Base-by-base conservation (phyloP, 2,113 vertebrate species). In the Odocoileus hemionus region DNA sequence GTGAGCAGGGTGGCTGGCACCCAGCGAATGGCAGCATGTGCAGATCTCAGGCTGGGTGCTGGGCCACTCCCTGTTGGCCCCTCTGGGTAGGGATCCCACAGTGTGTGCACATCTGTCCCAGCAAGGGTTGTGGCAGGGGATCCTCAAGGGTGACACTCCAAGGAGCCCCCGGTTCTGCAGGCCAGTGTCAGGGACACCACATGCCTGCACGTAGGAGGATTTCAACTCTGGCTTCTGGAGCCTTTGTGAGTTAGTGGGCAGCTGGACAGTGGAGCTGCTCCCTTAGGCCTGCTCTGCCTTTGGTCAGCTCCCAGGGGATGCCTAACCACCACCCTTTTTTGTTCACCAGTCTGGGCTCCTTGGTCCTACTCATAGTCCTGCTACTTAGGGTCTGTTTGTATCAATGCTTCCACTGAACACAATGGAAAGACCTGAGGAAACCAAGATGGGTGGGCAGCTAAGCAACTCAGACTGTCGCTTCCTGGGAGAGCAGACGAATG, bases 171-270 rank as follows among this genome's bases (percentile, higher is more conserved):
- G 4, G 57, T 47, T 15, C 26, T 52, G 15, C 57, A 60, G 21
- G 23, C 39, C 33, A 1, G 57, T 3, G 11, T n/a, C 47, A 17
- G 25, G 45, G 16, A 13, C 6, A 26, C 57, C 16, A 8, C 1
- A 17, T 0, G 7, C 2, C 23, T 3, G 1, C 4, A n/a, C 0
- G 14, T 12, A 21, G 45, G 28, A 60, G 57, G 50, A 14, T 19
- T 57, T 39, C 33, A 19, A 6, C 6, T 45, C 33, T 28, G 52
- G 30, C 43, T 55, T 33, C 7, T 7, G 39, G 13, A 47, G 39
- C 21, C 89, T 39, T 17, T 28, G 23, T 45, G 28, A 55, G 25
- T n/a, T 54, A 78, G 33, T 3, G 0, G 57, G 82, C 54, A 43
- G 25, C 82, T 43, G 89, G 33, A 54, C 57, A 45, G 16, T 12